These are phyloP conservation scores for Apamea anceps DNA, from an alignment of 2,888 invertebrate species.

Conservation along the genomic window DNA sequence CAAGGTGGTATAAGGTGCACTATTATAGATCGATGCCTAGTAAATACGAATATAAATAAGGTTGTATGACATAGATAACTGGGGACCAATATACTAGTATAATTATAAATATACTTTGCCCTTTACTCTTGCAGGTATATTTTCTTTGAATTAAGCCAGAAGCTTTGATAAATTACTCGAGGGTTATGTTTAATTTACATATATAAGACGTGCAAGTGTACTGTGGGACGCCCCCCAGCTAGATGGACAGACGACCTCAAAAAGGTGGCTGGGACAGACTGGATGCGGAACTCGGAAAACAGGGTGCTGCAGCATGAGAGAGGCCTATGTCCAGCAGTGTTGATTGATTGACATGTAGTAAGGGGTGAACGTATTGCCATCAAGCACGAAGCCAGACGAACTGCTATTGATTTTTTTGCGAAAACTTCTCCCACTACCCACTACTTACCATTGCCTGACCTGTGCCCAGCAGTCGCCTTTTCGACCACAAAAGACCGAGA, in stretches of 20 bases:
- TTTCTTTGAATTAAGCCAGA: background rate
- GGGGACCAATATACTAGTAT: no score
- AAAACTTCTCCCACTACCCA: background rate
- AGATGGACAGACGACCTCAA: no score
- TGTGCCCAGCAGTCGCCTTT: background rate
- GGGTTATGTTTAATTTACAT: background rate
- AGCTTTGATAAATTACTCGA: background rate
- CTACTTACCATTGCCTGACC: background rate
- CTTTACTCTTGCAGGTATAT: background rate
- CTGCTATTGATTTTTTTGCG: no score
- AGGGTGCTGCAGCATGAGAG: no score
- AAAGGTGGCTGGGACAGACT: no score
- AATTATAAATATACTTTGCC: background rate
- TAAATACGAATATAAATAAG: conserved; percentile 18
- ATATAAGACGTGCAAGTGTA: no score
- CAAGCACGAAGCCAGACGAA: no score
- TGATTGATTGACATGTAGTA: background rate
- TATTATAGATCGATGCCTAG: conserved; percentile 4
- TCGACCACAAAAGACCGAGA: background rate
- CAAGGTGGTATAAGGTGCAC: conserved; percentile 14
- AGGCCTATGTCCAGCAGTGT: no score
- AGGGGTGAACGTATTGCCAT: no score
- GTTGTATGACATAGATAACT: background rate
- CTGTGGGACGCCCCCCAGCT: no score
- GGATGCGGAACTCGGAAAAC: no score